A percentile compares a stretch with the other conserved stretches of the same genome.
phyloP scores from a whole-genome alignment of 2,113 vertebrate species.

The Xenopus borealis region DNA sequence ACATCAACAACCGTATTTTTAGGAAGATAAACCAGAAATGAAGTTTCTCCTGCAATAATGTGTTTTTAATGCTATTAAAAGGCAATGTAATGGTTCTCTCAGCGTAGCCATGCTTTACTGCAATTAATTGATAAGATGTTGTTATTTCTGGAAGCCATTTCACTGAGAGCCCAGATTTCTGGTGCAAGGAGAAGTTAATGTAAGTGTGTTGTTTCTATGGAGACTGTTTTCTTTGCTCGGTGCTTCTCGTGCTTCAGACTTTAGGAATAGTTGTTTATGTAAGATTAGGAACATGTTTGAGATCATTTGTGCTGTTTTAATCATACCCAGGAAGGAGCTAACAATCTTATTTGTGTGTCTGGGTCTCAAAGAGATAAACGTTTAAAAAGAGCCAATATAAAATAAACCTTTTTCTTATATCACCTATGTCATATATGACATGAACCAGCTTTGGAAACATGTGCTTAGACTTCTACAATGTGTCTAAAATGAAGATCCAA shows the following conservation, averaged over 20 bases:
- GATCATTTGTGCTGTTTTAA: conserved; percentile 38
- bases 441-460: no score
- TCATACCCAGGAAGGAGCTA: neutral
- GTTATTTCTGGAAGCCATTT: conserved; percentile 31
- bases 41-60: neutral
- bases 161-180: conserved; percentile 28
- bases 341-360: neutral
- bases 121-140: conserved; percentile 35
- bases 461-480: no score
- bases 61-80: neutral
- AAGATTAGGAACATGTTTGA: conserved; percentile 29
- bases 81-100: conserved; percentile 1
- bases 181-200: conserved; percentile 30
- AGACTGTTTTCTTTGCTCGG: conserved; percentile 20
- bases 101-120: conserved; percentile 21
- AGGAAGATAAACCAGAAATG: neutral
- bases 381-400: no score
- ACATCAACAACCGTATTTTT: neutral
- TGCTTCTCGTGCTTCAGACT: conserved; percentile 2
- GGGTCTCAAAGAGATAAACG: neutral
- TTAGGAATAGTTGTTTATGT: conserved; percentile 5
- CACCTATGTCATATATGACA: no score
- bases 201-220: conserved; percentile 36
- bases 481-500: no score
- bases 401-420: no score